Conservation (phyloP, 2,888 invertebrate species). For the Microplitis deprimator region DNA sequence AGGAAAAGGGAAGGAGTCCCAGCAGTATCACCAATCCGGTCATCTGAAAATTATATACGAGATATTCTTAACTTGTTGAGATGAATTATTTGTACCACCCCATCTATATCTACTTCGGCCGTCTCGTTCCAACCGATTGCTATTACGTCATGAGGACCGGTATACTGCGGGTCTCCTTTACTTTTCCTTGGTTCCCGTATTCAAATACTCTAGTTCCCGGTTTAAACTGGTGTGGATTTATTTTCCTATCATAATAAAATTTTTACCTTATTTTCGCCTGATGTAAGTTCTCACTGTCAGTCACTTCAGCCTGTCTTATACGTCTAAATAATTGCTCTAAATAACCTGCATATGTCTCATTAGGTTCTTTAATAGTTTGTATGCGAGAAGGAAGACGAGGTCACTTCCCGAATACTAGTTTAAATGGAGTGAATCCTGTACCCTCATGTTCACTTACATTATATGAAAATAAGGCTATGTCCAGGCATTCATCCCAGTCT, state of each 20-base stretch:
- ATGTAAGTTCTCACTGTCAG: conserved; percentile 14
- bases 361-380: conserved; percentile 18
- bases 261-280: conserved; percentile 25
- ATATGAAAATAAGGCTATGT: conserved; percentile 45
- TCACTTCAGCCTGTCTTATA: background rate
- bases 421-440: conserved; percentile 42
- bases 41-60: conserved; percentile 7
- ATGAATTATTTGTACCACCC: conserved; percentile 25
- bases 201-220: conserved; percentile 38
- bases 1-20: background rate
- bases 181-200: conserved; percentile 37
- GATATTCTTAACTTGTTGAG: conserved; percentile 13
- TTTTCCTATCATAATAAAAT: conserved; percentile 20
- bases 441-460: conserved; percentile 44
- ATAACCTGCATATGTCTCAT: conserved; percentile 33
- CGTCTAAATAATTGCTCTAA: conserved; percentile 13
- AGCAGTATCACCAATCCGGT: background rate
- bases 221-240: conserved; percentile 26
- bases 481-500: conserved; percentile 40
- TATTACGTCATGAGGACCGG: conserved; percentile 34
- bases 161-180: conserved; percentile 41
- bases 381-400: conserved; percentile 42
- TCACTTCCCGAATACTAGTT: conserved; percentile 45
- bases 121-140: conserved; percentile 33
- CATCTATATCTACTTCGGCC: conserved; percentile 28